These are phyloP conservation scores for Callyntrura guangdongensis DNA, from an alignment of 2,888 invertebrate species.

Conservation along the genomic window DNA sequence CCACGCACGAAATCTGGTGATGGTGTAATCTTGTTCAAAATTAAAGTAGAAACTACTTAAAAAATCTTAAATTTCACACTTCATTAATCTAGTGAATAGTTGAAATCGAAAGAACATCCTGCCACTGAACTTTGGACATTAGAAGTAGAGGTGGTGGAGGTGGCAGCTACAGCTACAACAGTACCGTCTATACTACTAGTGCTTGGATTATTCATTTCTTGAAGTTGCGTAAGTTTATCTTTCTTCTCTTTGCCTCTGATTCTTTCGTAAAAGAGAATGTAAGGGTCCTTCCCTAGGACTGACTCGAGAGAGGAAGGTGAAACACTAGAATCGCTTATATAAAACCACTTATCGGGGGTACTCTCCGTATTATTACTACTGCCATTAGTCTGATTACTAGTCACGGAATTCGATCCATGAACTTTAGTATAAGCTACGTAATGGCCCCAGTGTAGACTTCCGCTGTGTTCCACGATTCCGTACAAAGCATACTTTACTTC, in stretches of 20 bases:
- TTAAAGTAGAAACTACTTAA: constrained; percentile 20
- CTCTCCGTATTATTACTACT: constrained; percentile 86
- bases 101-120: constrained; percentile 50
- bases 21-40: constrained; percentile 25
- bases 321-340: constrained; percentile 96
- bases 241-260: constrained; percentile 87
- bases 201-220: constrained; percentile 54
- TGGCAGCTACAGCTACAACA: constrained; percentile 19
- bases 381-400: constrained; percentile 10
- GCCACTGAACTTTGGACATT: neutral
- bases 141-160: constrained; percentile 12
- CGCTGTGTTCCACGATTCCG: constrained; percentile 98
- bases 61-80: constrained; percentile 27
- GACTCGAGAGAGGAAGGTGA: constrained; percentile 92
- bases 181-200: constrained; percentile 2
- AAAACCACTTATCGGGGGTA: constrained; percentile 95
- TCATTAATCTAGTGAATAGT: constrained; percentile 57
- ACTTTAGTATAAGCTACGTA: constrained; percentile 98
- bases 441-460: constrained; percentile 95
- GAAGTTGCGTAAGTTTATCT: constrained; percentile 62
- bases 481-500: constrained; percentile 92
- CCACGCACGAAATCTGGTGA: neutral
- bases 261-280: constrained; percentile 98
- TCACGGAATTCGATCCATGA: constrained; percentile 47
- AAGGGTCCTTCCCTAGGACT: constrained; percentile 95